Evolutionary conservation across 2,888 invertebrate genomes (phyloP).

Genomic region (Thysanoteuthis rhombus): DNA sequence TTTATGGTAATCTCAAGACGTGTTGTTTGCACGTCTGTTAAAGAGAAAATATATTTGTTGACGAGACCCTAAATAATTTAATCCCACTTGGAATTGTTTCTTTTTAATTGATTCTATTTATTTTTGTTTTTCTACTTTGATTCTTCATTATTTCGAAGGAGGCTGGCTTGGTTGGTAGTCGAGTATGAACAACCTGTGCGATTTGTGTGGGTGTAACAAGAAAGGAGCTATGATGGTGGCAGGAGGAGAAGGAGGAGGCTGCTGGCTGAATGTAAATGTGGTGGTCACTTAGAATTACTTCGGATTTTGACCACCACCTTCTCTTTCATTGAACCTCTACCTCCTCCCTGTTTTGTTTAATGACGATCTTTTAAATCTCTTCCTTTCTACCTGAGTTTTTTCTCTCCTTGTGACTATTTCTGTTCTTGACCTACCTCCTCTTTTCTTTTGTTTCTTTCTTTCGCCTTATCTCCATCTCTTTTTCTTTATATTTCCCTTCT

Average conservation of each 20-base stretch:
- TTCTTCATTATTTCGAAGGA: background rate
- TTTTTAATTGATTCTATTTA: no score
- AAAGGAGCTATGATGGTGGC: background rate
- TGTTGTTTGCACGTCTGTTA: no score
- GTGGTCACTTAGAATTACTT: background rate
- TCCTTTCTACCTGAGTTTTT: background rate
- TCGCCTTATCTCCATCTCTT: background rate
- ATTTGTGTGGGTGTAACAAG: background rate
- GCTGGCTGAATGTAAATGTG: background rate
- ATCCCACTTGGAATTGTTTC: no score
- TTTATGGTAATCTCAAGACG: no score
- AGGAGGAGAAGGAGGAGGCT: background rate
- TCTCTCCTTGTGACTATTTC: background rate
- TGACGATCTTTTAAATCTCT: background rate
- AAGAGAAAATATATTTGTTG: no score
- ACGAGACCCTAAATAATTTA: no score
- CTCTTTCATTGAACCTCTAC: background rate
- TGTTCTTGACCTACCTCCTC: background rate
- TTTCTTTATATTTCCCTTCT: background rate
- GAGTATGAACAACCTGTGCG: background rate
- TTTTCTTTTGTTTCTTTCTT: background rate
- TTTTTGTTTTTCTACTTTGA: no score
- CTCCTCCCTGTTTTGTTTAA: background rate
- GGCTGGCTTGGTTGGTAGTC: background rate
- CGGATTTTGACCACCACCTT: background rate